Percentiles rank a stretch among this genome's conserved stretches.
These are phyloP conservation scores for Nomada fucata DNA, from an alignment of 2,888 invertebrate species.

Conservation along the genomic window DNA sequence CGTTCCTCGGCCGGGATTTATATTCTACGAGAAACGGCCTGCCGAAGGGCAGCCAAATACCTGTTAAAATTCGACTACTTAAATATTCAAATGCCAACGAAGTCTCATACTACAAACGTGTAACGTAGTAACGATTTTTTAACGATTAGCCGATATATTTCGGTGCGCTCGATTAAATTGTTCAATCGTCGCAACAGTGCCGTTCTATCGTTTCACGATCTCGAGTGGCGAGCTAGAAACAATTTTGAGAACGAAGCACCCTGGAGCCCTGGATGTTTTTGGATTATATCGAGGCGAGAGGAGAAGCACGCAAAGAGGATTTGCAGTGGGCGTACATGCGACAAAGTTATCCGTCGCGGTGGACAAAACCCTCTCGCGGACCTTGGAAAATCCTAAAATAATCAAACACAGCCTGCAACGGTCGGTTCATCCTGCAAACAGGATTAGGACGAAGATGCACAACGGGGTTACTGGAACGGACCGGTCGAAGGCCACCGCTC, in stretches of 20 bases:
- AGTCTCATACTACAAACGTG: not conserved
- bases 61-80: not conserved
- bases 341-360: slow-evolving; percentile 21
- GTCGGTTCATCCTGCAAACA: slow-evolving; percentile 63
- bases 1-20: slow-evolving; percentile 4
- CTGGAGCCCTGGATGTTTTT: slow-evolving; percentile 10
- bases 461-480: slow-evolving; percentile 8
- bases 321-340: slow-evolving; percentile 48
- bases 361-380: slow-evolving; percentile 31
- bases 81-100: no score
- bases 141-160: not conserved
- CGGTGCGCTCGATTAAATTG: not conserved
- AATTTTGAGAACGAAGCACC: no score
- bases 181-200: not conserved
- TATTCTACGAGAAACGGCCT: not conserved
- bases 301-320: slow-evolving; percentile 29
- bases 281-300: slow-evolving; percentile 11
- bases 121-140: not conserved
- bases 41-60: no score
- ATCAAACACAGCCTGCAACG: slow-evolving; percentile 62
- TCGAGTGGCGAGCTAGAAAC: not conserved
- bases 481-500: slow-evolving; percentile 16
- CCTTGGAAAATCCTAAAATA: slow-evolving; percentile 67
- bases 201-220: not conserved
- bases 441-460: slow-evolving; percentile 66